These are phyloP conservation scores for Cactoblastis cactorum DNA, from an alignment of 2,888 invertebrate genomes.

Conservation along the genomic window DNA sequence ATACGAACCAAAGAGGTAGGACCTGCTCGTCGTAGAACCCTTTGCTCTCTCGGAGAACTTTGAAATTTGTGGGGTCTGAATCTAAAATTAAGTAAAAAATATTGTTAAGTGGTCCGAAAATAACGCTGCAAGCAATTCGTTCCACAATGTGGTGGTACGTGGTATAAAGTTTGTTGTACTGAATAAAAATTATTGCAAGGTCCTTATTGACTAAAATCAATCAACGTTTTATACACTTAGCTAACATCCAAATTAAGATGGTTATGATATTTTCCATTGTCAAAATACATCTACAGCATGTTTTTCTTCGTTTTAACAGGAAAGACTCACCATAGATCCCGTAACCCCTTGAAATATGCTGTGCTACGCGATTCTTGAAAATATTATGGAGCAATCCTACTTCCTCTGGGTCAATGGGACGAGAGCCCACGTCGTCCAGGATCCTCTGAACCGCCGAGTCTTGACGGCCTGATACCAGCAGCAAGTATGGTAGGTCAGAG, in stretches of 20 bases:
- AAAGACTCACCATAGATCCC: constrained; percentile 55
- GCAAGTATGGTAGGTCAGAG: constrained; percentile 61
- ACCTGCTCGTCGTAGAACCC: constrained; percentile 30
- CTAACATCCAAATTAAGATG: no score
- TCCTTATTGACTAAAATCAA: no score
- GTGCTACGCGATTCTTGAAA: constrained; percentile 55
- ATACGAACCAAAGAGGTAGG: constrained; percentile 80
- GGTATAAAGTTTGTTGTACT: no score
- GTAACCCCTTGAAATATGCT: constrained; percentile 81
- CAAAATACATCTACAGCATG: no score
- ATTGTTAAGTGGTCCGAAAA: no score
- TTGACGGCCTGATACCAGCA: constrained; percentile 77
- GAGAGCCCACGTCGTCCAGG: constrained; percentile 40
- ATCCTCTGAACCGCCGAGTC: constrained; percentile 50
- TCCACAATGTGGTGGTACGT: no score
- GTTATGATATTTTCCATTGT: no score
- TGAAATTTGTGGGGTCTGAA: constrained; percentile 20
- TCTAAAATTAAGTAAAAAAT: constrained; percentile 22
- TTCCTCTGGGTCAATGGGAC: constrained; percentile 64
- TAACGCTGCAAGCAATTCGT: no score
- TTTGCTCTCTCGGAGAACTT: constrained; percentile 20
- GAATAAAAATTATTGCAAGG: no score
- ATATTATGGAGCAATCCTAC: constrained; percentile 63
- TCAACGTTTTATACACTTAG: no score
- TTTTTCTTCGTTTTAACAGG: not conserved